A percentile compares a stretch with the other conserved stretches of the same genome.
Conservation (phyloP, 2,888 invertebrate species). For the Epinotia demarniana region DNA sequence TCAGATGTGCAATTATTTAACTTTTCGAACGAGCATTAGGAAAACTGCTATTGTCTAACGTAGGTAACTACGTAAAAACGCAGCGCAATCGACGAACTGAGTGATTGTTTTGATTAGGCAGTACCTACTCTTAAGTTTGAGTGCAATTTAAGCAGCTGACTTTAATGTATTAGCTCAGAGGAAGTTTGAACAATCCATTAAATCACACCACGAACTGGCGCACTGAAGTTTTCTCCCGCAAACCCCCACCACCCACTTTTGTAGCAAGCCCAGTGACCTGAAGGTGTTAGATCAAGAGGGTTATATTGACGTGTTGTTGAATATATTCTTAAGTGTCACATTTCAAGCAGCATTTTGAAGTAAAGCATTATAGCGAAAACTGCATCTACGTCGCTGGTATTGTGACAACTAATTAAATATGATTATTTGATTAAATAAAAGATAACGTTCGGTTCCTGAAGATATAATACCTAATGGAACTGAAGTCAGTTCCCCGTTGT, state of each 20-base stretch:
- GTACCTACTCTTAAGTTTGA: conserved; percentile 2
- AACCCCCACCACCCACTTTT: conserved; percentile 43
- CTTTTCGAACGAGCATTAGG: too few relatives aligned
- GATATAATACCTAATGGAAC: too few relatives aligned
- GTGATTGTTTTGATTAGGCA: neutral
- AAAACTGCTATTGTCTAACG: too few relatives aligned
- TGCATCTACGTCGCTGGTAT: too few relatives aligned
- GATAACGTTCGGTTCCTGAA: too few relatives aligned
- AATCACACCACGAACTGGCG: conserved; percentile 37
- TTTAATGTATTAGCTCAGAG: conserved; percentile 7
- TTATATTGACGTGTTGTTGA: conserved; percentile 58
- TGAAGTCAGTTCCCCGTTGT: too few relatives aligned
- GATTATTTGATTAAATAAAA: too few relatives aligned
- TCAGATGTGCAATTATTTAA: neutral
- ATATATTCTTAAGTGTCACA: conserved; percentile 11
- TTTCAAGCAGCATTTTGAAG: neutral
- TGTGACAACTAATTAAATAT: too few relatives aligned
- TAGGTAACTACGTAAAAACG: too few relatives aligned
- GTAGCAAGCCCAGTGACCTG: conserved; percentile 60
- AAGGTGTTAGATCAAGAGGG: conserved; percentile 56
- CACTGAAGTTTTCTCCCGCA: conserved; percentile 38
- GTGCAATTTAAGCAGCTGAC: conserved; percentile 15
- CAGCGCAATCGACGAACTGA: too few relatives aligned
- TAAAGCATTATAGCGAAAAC: neutral
- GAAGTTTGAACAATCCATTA: conserved; percentile 31